phyloP scores from a whole-genome alignment of 2,797 vertebrate genomes.

The Alectoris magna region DNA sequence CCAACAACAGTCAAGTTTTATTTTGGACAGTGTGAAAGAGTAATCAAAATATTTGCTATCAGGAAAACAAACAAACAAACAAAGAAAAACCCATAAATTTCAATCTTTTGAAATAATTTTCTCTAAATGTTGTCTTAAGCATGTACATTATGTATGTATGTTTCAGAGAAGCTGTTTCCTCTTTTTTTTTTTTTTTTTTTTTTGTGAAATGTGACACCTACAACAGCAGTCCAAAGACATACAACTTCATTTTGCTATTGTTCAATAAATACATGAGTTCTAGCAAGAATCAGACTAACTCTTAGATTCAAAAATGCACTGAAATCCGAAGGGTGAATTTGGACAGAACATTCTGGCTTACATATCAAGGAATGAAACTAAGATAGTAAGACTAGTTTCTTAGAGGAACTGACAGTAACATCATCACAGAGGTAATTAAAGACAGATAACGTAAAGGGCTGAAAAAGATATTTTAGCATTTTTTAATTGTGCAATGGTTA shows the following conservation, averaged over 20 bases:
- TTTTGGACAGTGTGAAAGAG: background rate
- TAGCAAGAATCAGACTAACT: background rate
- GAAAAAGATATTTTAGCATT: background rate
- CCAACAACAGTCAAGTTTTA: background rate
- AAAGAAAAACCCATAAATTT: background rate
- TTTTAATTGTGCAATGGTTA: background rate
- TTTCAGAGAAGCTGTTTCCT: background rate
- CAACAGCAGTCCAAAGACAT: background rate
- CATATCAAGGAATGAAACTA: background rate
- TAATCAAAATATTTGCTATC: background rate
- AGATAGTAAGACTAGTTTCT: accelerated
- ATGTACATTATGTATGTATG: background rate
- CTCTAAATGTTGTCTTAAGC: background rate
- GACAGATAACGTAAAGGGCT: background rate
- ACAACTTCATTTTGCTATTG: background rate
- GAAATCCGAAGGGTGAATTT: background rate
- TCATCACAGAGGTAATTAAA: accelerated
- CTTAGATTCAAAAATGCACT: background rate
- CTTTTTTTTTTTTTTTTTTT: too few species aligned
- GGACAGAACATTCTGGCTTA: background rate
- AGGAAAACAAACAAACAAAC: too few species aligned
- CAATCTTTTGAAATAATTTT: background rate
- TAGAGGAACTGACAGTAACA: background rate
- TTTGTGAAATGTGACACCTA: background rate
- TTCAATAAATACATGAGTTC: background rate